Base-by-base conservation (phyloP, 2,797 vertebrate species). In the Oryzias sinensis region DNA sequence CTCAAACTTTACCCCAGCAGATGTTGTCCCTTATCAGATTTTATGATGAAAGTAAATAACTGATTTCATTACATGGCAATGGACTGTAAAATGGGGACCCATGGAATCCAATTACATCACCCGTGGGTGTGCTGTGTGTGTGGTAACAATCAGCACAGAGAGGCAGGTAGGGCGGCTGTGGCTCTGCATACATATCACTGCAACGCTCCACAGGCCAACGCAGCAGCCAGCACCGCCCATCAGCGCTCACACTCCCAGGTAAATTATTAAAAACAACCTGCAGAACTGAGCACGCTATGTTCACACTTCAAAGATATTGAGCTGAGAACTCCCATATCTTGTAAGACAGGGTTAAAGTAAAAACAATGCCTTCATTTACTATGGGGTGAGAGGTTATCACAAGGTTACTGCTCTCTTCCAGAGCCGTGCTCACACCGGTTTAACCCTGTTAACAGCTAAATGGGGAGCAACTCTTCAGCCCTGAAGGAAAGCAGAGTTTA, bases 31-130 rank as follows among this genome's bases (percentile, higher is more conserved):
- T 83, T 80, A 85, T 84, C 83, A 72, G 67, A 79, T 82, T 86
- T 88, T 82, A 86, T 74, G 82, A 88, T 77, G 80, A 85, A 84
- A 84, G 86, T 88, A 88, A 89, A 89, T 83, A 88, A 87, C 80
- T 85, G 82, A 88, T 88, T 86, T 87, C 80, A 88, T 88, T 85
- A 89, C 83, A 81, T 49, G 74, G 70, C 86, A 81, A 85, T 82
- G 80, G 76, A 85, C 83, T 85, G 81, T 84, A 87, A 86, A 88
- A 87, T 81, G 72, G 74, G 83, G 71, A 76, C 65, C 76, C 75
- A 22, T 77, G 80, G 83, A 88, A 88, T 88, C 82, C 87, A 87
- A 88, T 89, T 86, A 86, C 83, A 86, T 81, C 83, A 75, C 79
- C 84, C 65, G 47, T 68, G 78, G 79, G 77, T 79, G 80, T 81